Conservation (phyloP, 2,888 invertebrate genomes). For the Eulithis prunata region DNA sequence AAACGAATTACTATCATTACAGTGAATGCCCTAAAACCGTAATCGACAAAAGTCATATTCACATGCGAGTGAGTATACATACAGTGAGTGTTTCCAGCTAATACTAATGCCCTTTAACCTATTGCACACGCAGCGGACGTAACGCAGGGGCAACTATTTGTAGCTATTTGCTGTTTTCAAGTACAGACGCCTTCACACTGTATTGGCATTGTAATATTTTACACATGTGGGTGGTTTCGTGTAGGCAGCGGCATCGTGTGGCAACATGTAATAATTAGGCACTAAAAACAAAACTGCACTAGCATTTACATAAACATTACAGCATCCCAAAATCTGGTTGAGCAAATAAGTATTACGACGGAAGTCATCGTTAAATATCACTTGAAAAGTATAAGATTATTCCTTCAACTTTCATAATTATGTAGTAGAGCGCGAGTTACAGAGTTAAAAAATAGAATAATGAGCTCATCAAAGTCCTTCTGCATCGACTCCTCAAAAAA, state of each 20-base stretch:
- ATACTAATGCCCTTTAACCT: constrained; percentile 38
- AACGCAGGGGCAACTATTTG: neutral
- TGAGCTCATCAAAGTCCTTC: too few relatives aligned
- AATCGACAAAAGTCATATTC: neutral
- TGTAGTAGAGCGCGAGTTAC: too few relatives aligned
- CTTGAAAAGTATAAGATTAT: neutral
- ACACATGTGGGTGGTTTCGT: too few relatives aligned
- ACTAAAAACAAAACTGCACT: neutral
- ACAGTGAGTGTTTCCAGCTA: constrained; percentile 35
- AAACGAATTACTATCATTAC: neutral
- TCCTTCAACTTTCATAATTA: too few relatives aligned
- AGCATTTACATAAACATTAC: constrained; percentile 1
- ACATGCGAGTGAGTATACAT: neutral
- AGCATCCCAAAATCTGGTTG: neutral
- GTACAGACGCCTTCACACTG: too few relatives aligned
- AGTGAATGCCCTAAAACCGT: neutral
- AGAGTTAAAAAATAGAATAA: too few relatives aligned
- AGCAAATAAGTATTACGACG: constrained; percentile 2
- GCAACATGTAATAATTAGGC: too few relatives aligned
- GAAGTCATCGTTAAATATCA: neutral
- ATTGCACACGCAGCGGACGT: constrained; percentile 5
- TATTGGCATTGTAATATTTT: too few relatives aligned
- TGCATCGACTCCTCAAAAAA: too few relatives aligned
- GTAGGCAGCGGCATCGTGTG: too few relatives aligned
- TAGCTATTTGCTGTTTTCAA: neutral